phyloP scores from a whole-genome alignment of 2,797 vertebrate genomes.

The Scleropages formosus region DNA sequence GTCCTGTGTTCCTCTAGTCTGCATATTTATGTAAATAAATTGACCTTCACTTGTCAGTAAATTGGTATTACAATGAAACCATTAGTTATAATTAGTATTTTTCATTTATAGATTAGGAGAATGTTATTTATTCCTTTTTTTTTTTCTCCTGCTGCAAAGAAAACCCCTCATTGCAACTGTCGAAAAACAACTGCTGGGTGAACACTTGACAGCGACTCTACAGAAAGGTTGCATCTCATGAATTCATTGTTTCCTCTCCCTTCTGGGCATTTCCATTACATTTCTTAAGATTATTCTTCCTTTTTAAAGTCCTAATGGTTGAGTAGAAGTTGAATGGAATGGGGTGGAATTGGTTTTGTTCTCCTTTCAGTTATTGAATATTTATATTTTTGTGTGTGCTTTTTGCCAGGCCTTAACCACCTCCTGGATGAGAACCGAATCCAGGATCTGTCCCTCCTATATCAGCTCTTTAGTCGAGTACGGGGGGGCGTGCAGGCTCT shows the following conservation, averaged over 20 bases:
- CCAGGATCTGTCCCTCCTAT: conserved; percentile 92
- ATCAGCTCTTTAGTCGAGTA: conserved; percentile 96
- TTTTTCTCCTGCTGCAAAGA: conserved; percentile 62
- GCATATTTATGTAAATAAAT: neutral
- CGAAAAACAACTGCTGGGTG: conserved; percentile 96
- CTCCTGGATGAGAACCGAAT: conserved; percentile 97
- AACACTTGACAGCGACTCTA: conserved; percentile 94
- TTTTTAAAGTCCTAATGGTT: neutral
- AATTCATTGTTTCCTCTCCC: neutral
- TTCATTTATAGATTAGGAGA: conserved; percentile 31
- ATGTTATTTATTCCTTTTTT: neutral
- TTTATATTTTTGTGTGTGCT: neutral
- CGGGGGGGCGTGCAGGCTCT: conserved; percentile 92
- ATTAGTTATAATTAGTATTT: neutral
- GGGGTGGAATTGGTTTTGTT: no score
- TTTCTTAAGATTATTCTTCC: neutral
- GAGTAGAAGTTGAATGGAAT: neutral
- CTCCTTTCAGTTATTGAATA: no score
- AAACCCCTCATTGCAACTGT: conserved; percentile 96
- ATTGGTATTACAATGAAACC: no score
- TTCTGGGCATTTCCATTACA: neutral
- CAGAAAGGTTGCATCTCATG: conserved; percentile 86
- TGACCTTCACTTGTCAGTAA: neutral
- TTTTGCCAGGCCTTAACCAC: conserved; percentile 84
- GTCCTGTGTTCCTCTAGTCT: neutral